phyloP scores from a whole-genome alignment of 2,113 vertebrate species.

The Sapayoa aenigma region DNA sequence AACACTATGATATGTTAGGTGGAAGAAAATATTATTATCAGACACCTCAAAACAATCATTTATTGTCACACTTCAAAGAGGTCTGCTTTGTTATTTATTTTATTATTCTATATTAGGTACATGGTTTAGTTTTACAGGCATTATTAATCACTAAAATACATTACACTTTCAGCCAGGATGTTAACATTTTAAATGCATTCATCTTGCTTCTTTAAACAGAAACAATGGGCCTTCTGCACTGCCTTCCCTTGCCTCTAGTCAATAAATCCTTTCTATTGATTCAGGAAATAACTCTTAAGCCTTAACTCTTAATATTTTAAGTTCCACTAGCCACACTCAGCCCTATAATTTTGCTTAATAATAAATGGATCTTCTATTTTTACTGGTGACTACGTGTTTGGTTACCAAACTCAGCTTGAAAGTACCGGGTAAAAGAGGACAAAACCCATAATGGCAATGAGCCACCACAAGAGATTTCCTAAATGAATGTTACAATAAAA shows the following conservation, averaged over 20 bases:
- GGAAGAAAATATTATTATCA: slow-evolving; percentile 58
- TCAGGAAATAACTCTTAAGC: slow-evolving; percentile 66
- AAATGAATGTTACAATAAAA: slow-evolving; percentile 61
- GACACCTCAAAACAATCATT: slow-evolving; percentile 15
- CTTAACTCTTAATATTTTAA: slow-evolving; percentile 68
- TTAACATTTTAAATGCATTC: slow-evolving; percentile 72
- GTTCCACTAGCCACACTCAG: slow-evolving; percentile 57
- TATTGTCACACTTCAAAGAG: slow-evolving; percentile 45
- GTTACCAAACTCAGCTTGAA: slow-evolving; percentile 59
- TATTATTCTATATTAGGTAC: slow-evolving; percentile 38
- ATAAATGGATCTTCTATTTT: slow-evolving; percentile 65
- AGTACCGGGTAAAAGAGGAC: slow-evolving; percentile 40
- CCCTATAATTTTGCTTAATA: slow-evolving; percentile 70
- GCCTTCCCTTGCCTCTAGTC: slow-evolving; percentile 42
- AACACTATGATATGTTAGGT: slow-evolving; percentile 58
- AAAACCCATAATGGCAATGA: slow-evolving; percentile 37
- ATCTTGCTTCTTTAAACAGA: slow-evolving; percentile 68
- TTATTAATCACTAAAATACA: slow-evolving; percentile 67
- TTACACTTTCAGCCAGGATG: slow-evolving; percentile 44
- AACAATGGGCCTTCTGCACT: slow-evolving; percentile 60
- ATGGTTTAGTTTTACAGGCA: slow-evolving; percentile 70
- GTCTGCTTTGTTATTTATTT: slow-evolving; percentile 45
- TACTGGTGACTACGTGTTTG: slow-evolving; percentile 60
- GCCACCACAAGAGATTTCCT: slow-evolving; percentile 54
- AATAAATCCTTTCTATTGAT: slow-evolving; percentile 73